Evolutionary conservation across 2,113 vertebrate genomes (phyloP).

Genomic region (Paracanthobrama guichenoti): DNA sequence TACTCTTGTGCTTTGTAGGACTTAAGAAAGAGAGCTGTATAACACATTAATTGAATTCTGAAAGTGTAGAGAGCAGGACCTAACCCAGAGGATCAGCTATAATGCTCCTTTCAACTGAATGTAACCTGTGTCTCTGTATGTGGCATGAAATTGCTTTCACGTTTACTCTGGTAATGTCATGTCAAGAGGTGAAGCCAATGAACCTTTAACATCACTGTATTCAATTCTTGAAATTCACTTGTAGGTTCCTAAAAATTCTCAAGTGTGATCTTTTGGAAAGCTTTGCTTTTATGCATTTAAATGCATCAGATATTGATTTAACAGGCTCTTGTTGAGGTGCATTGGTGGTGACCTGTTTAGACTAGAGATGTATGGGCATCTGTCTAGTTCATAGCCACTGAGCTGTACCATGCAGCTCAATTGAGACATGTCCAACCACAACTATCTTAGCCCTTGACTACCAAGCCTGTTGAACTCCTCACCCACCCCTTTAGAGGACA

Average conservation of each 20-base stretch:
- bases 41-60: slow-evolving; percentile 1
- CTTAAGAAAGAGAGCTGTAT: slow-evolving; percentile 25
- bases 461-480: slow-evolving; percentile 71
- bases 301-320: slow-evolving; percentile 61
- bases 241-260: neutral
- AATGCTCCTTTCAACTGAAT: neutral
- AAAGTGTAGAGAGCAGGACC: slow-evolving; percentile 21
- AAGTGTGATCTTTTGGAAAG: slow-evolving; percentile 1
- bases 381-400: slow-evolving; percentile 68
- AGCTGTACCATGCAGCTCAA: slow-evolving; percentile 67
- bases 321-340: slow-evolving; percentile 59
- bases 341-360: slow-evolving; percentile 57
- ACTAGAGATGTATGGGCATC: slow-evolving; percentile 58
- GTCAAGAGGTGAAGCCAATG: neutral
- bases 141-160: neutral
- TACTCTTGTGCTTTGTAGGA: slow-evolving; percentile 21
- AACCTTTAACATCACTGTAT: neutral
- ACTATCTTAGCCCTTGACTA: slow-evolving; percentile 61
- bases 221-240: neutral
- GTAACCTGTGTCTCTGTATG: neutral
- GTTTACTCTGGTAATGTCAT: neutral
- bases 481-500: slow-evolving; percentile 77
- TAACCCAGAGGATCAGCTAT: slow-evolving; percentile 1
- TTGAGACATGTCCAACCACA: slow-evolving; percentile 72
- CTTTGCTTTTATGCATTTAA: slow-evolving; percentile 59